These are phyloP conservation scores for Pachliopta kotzebuea DNA, from an alignment of 2,888 invertebrate species.

Conservation along the genomic window DNA sequence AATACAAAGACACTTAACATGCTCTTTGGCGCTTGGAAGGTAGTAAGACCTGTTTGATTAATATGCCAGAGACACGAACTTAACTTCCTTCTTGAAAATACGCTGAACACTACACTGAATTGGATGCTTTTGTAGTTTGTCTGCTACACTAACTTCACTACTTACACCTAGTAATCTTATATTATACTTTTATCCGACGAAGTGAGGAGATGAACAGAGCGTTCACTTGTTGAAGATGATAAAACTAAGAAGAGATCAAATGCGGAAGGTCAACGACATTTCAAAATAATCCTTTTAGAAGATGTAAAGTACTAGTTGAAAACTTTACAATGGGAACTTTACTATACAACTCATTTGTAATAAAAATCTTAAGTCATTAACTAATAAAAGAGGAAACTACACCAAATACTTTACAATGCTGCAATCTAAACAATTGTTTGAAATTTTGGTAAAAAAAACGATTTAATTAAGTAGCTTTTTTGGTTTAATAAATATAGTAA, in stretches of 20 bases:
- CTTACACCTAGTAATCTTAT: no score
- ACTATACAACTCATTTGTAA: neutral
- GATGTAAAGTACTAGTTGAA: neutral
- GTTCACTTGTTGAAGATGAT: no score
- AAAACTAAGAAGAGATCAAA: neutral
- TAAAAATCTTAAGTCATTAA: neutral
- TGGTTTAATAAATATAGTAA: no score
- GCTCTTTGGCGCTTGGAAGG: neutral
- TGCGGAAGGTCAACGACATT: neutral
- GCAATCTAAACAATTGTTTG: no score
- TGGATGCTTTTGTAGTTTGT: no score
- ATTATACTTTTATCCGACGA: no score
- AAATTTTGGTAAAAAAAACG: no score
- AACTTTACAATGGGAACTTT: neutral
- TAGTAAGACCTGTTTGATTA: neutral
- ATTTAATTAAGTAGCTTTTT: no score
- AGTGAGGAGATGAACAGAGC: no score
- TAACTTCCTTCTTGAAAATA: neutral
- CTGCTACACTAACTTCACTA: no score
- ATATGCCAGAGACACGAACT: neutral
- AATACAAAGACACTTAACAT: neutral
- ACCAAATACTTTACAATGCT: neutral
- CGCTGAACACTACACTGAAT: neutral
- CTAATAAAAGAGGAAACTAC: neutral
- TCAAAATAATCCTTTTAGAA: neutral